Evolutionary conservation across 2,888 invertebrate genomes (phyloP), one percentile per base, ranked within the genome.

Genomic region (Dendrolimus pini): DNA sequence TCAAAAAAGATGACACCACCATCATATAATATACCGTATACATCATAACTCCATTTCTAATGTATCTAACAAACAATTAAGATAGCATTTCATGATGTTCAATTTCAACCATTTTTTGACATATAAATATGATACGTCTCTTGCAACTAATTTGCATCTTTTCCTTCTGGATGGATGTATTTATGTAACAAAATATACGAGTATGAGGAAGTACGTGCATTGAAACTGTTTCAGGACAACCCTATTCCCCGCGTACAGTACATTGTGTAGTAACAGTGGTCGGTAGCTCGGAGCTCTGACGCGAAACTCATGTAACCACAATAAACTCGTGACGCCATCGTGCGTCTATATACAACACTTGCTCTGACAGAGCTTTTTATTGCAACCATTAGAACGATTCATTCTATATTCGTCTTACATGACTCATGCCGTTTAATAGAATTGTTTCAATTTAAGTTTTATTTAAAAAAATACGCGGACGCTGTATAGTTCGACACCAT

Each of bases 241-340:
- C 47, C 47, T 47, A 8, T 47, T 12, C 9, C 30, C 30, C 30
- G 30, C 30, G 30, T 54, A 53, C 53, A n/a, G 41, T 54, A 42
- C 54, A 59, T 53, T 41, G 55, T 59, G 55, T 57, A 57, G 61
- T 63, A 58, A 65, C 52, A 59, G 56, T 47, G 47, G 56, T 60
- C 58, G 63, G n/a, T 63, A 60, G 62, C 52, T 56, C 41, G 54
- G 56, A 30, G 30, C 58, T 65, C 69, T 67, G 70, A 70, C 68
- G 68, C 62, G 60, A 58, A 60, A 55, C 62, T 60, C 57, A 56
- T 67, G 62, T 58, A 65, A 67, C 68, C 70, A 69, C 69, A 68
- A 61, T 65, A 68, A 67, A 70, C 61, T 67, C 61, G 63, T 70
- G 72, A 72, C 68, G 71, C 63, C 65, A 68, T 62, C 59, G 59